Base-by-base conservation (phyloP, 2,113 vertebrate genomes). In the Echinops telfairi region DNA sequence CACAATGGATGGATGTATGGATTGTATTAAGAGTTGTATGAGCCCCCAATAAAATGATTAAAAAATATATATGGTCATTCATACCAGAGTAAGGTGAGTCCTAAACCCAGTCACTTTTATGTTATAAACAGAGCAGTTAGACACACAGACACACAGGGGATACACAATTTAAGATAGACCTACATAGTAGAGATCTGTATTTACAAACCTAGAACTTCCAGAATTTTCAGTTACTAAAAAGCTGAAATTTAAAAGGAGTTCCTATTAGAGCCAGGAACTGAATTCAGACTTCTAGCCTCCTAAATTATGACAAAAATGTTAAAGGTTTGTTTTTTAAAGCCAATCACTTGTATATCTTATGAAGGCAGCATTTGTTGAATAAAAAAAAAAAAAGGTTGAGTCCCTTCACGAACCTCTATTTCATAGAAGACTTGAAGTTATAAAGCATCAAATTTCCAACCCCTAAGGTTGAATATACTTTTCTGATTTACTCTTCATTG, bases 401-500 rank as follows among this genome's bases (percentile, higher is more conserved):
- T 53, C 47, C 47, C 27, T 31, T 91, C 75, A 66, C 1, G 70
- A 81, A 36, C 7, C 64, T 93, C 15, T 84, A 79, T 53, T 82
- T 96, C 29, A 6, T 40, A 73, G 36, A 83, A 31, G 40, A 17
- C 3, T 71, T 78, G 22, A 60, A 8, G 62, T 43, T 53, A 57
- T 5, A 62, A 76, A 71, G 9, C 38, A 17, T 81, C 58, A 91
- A 4, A 17, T 53, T 87, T 94, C 76, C 57, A 77, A 19, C 10
- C 7, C 2, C 16, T 68, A 40, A 66, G 31, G 10, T 70, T 71
- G 33, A 90, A 53, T 14, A 68, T 58, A 1, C 8, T 43, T 93
- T 89, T 89, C 82, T 4, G 89, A 19, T 92, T 73, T 19, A 83
- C 38, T 66, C 6, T 80, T 89, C 53, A 27, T 29, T 75, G 47